These are phyloP conservation scores for Nephotettix cincticeps DNA, from an alignment of 1,140 invertebrate species.

Conservation along the genomic window DNA sequence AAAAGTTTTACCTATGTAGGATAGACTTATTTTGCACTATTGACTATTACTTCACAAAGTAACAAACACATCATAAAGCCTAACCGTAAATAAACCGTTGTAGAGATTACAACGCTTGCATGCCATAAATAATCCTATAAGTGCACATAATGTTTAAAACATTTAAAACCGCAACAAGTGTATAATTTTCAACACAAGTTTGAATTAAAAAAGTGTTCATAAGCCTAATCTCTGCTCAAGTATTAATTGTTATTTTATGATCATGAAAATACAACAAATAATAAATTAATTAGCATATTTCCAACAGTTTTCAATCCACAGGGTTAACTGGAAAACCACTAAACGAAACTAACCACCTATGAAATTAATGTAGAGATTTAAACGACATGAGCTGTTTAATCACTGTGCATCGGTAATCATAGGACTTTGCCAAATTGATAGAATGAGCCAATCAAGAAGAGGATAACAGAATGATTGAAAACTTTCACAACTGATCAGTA, in stretches of 20 bases:
- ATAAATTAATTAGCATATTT: background rate
- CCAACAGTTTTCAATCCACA: conserved; percentile 1
- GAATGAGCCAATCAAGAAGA: too few relatives aligned
- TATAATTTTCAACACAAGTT: background rate
- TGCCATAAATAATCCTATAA: too few relatives aligned
- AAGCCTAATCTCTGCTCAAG: background rate
- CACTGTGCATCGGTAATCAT: background rate
- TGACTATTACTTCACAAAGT: too few relatives aligned
- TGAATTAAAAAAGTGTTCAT: background rate
- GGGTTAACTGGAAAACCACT: background rate
- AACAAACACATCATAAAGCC: too few relatives aligned
- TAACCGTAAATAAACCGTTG: too few relatives aligned
- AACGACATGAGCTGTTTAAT: background rate
- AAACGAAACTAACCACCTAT: background rate
- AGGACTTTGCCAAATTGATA: too few relatives aligned
- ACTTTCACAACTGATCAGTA: too few relatives aligned
- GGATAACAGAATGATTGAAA: too few relatives aligned
- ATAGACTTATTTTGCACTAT: too few relatives aligned
- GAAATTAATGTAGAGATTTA: conserved; percentile 1
- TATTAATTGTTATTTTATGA: background rate
- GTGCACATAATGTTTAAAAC: background rate
- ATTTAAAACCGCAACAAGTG: background rate
- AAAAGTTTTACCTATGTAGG: too few relatives aligned
- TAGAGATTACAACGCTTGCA: too few relatives aligned
- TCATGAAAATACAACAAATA: background rate